Conservation (phyloP, 2,888 invertebrate species). For the Cyclophora punctaria region DNA sequence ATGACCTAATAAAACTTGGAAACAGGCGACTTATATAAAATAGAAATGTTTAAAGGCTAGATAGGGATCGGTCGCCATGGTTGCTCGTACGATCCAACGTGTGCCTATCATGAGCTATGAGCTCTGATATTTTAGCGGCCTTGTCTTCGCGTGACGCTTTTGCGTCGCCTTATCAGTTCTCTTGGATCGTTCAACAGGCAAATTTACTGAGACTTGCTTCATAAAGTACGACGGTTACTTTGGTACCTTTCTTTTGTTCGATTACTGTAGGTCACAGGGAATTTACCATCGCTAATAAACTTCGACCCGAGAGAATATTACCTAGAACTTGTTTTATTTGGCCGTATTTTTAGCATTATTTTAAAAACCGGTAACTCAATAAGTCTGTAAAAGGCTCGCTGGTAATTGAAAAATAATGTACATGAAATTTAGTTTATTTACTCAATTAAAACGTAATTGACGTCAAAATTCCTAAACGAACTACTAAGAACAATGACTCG, state of each 20-base stretch:
- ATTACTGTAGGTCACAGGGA: slow-evolving; percentile 17
- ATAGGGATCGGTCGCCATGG: slow-evolving; percentile 5
- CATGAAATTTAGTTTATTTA: too few species aligned
- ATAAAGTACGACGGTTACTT: slow-evolving; percentile 27
- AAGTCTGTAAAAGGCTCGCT: too few species aligned
- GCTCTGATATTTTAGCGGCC: slow-evolving; percentile 37
- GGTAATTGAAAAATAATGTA: too few species aligned
- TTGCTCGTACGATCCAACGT: slow-evolving; percentile 7
- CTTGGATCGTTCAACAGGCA: slow-evolving; percentile 34
- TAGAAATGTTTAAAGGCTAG: not conserved
- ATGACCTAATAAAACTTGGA: too few species aligned
- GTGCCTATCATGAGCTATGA: slow-evolving; percentile 39
- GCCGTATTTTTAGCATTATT: too few species aligned
- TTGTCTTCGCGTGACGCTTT: slow-evolving; percentile 43
- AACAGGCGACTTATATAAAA: too few species aligned
- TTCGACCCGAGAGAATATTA: too few species aligned
- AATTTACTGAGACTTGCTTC: slow-evolving; percentile 35
- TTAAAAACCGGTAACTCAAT: too few species aligned
- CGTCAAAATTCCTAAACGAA: too few species aligned
- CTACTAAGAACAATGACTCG: too few species aligned
- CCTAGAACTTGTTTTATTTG: too few species aligned
- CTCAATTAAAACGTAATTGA: too few species aligned
- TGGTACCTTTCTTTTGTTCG: slow-evolving; percentile 21
- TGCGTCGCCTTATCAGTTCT: slow-evolving; percentile 37
- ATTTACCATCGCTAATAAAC: not conserved